phyloP scores from a whole-genome alignment of 2,797 vertebrate genomes.

The Clarias platycephalus region DNA sequence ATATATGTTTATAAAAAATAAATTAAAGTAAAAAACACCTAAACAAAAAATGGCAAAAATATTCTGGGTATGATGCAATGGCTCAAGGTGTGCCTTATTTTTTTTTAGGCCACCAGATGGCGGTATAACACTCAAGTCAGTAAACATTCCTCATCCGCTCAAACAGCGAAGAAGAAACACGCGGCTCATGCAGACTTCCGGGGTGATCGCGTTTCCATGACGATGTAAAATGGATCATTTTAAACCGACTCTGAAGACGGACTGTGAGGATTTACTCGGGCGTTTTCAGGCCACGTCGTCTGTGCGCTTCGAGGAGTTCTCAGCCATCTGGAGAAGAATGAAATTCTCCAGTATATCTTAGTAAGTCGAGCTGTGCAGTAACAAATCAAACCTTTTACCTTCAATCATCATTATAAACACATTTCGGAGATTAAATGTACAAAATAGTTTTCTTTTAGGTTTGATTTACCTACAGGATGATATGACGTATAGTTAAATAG shows the following conservation, averaged over 20 bases:
- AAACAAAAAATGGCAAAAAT: too few species aligned
- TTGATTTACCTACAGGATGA: not conserved
- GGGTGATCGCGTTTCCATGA: not conserved
- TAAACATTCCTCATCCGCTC: not conserved
- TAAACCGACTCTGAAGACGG: conserved; percentile 67
- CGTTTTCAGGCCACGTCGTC: conserved; percentile 80
- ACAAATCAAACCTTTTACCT: too few species aligned
- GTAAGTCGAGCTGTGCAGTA: conserved; percentile 68
- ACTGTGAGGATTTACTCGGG: conserved; percentile 82
- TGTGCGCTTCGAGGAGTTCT: conserved; percentile 86
- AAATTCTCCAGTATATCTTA: conserved; percentile 83
- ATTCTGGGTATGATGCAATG: too few species aligned
- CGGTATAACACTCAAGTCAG: not conserved
- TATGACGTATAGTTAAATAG: not conserved
- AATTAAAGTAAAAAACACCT: too few species aligned
- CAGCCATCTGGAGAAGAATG: conserved; percentile 82
- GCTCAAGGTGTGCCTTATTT: not conserved
- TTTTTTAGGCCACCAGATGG: not conserved
- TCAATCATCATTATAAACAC: too few species aligned
- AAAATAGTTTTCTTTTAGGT: not conserved
- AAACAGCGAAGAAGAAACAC: too few species aligned
- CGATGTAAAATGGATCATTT: conserved; percentile 55
- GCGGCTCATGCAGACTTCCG: not conserved
- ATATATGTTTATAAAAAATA: too few species aligned
- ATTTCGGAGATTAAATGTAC: too few species aligned